Evolutionary conservation across 2,113 vertebrate species (phyloP), one percentile per base, ranked within the genome.

Genomic region (Upupa epops): DNA sequence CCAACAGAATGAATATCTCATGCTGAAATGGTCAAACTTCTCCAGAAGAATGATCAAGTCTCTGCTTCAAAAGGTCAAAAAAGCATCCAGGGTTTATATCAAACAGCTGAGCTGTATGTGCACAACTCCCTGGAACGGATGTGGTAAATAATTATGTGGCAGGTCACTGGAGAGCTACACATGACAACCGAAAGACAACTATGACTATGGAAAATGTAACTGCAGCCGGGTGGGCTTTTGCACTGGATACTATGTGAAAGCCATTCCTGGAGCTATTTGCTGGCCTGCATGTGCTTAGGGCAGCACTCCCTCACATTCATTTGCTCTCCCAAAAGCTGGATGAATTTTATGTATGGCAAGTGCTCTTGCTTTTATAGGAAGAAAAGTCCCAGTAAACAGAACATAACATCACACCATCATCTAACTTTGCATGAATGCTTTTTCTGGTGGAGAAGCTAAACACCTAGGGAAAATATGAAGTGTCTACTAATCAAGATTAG

Each of bases 281-380:
- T 26, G 32, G n/a, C 19, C 25, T 64, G 45, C 0, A 0, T 32
- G 22, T 32, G 31, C 66, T 81, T 68, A 83, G n/a, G n/a, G 21
- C 45, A 36, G 34, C 2, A 0, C 8, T 69, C 61, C 54, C 58
- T 70, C 51, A 69, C 25, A 28, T 52, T 17, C 20, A 14, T 54
- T 54, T 60, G 29, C 26, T 58, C 71, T 76, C 86, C 6, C 8
- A 32, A 42, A 86, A 73, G 21, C 4, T 48, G 46, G 92, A 48
- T 45, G 63, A 13, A 3, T n/a, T n/a, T n/a, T n/a, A n/a, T n/a
- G n/a, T n/a, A n/a, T n/a, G n/a, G n/a, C n/a, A n/a, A n/a, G n/a
- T n/a, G n/a, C n/a, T n/a, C n/a, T n/a, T n/a, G n/a, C n/a, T n/a
- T n/a, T n/a, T n/a, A n/a, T n/a, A n/a, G n/a, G n/a, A n/a, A n/a